Conservation (phyloP, 2,888 invertebrate genomes). For the Leptogaster cylindrica region DNA sequence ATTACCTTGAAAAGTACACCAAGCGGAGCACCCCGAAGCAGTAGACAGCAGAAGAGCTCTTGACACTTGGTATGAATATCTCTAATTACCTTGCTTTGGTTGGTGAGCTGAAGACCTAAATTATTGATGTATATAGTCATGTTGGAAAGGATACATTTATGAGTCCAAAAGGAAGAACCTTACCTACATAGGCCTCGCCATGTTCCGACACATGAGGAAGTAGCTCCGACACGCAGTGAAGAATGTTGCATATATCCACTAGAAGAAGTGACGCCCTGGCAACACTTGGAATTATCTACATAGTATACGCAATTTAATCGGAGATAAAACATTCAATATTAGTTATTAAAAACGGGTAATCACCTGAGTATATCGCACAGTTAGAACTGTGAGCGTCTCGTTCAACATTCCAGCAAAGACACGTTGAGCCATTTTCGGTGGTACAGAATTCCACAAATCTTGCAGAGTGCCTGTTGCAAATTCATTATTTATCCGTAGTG, state of each 20-base stretch:
- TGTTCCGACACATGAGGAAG: slow-evolving; percentile 72
- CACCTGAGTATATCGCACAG: slow-evolving; percentile 81
- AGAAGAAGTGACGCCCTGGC: slow-evolving; percentile 68
- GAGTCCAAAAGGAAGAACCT: slow-evolving; percentile 40
- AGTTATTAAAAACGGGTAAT: slow-evolving; percentile 43
- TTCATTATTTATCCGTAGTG: slow-evolving; percentile 19
- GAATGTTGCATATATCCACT: slow-evolving; percentile 77
- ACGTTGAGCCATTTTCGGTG: slow-evolving; percentile 85
- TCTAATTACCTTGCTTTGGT: slow-evolving; percentile 73
- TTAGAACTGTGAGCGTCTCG: slow-evolving; percentile 80
- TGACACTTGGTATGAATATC: slow-evolving; percentile 85
- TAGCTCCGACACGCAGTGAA: slow-evolving; percentile 77
- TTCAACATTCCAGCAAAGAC: slow-evolving; percentile 86
- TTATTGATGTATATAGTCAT: too few relatives aligned
- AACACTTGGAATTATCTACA: slow-evolving; percentile 70
- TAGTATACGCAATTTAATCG: not conserved
- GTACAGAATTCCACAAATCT: slow-evolving; percentile 87
- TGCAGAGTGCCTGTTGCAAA: slow-evolving; percentile 71
- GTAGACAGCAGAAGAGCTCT: slow-evolving; percentile 75
- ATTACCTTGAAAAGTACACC: slow-evolving; percentile 77
- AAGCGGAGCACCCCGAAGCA: slow-evolving; percentile 76
- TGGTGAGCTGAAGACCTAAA: slow-evolving; percentile 66
- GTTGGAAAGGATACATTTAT: slow-evolving; percentile 7
- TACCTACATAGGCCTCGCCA: slow-evolving; percentile 65
- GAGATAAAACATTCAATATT: slow-evolving; percentile 1